A percentile compares a stretch with the other conserved stretches of the same genome.
Evolutionary conservation across 1,140 invertebrate genomes (phyloP).

Genomic region (Drosophila ohnishii): DNA sequence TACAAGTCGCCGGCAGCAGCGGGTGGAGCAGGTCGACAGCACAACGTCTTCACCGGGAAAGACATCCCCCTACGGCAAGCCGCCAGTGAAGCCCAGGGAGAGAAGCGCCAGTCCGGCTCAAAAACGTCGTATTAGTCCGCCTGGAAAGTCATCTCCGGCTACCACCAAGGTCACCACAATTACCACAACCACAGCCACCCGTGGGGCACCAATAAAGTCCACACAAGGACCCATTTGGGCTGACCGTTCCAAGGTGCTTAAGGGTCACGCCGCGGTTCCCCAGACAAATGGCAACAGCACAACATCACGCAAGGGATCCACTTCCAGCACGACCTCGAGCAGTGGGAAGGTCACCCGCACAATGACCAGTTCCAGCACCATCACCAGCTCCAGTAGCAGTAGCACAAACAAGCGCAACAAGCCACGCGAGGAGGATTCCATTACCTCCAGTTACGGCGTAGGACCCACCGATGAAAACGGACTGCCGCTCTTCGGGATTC

Average conservation of each 20-base stretch:
- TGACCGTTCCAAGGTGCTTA: slow-evolving; percentile 84
- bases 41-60: slow-evolving; percentile 18
- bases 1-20: slow-evolving; percentile 9
- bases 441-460: slow-evolving; percentile 91
- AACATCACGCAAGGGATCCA: slow-evolving; percentile 46
- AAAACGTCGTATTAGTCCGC: slow-evolving; percentile 38
- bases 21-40: slow-evolving; percentile 53
- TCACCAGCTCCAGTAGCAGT: slow-evolving; percentile 74
- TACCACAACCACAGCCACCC: slow-evolving; percentile 16
- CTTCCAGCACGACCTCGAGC: slow-evolving; percentile 43
- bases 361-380: slow-evolving; percentile 43
- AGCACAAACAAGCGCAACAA: slow-evolving; percentile 80
- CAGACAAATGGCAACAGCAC: slow-evolving; percentile 20
- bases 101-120: slow-evolving; percentile 67
- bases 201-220: slow-evolving; percentile 64
- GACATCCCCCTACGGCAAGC: slow-evolving; percentile 47
- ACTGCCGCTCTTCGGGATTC: slow-evolving; percentile 89
- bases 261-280: slow-evolving; percentile 29
- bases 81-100: slow-evolving; percentile 69
- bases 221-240: slow-evolving; percentile 84
- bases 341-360: slow-evolving; percentile 48
- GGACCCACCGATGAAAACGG: slow-evolving; percentile 91
- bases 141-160: slow-evolving; percentile 15
- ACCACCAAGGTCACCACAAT: slow-evolving; percentile 32
- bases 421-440: slow-evolving; percentile 83